Conservation (phyloP, 2,888 invertebrate genomes). For the Apodemia zela region DNA sequence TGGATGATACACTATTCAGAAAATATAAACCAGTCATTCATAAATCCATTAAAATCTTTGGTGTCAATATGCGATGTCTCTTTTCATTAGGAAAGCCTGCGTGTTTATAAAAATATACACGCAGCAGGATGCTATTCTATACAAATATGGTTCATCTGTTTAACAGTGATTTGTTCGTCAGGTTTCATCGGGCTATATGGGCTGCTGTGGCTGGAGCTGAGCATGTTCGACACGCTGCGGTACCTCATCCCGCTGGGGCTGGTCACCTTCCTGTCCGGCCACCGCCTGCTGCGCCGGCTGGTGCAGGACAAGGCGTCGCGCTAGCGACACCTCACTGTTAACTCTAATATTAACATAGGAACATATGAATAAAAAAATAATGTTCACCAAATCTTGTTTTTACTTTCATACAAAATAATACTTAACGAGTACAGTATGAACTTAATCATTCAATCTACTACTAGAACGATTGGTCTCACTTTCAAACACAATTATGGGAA, state of each 20-base stretch:
- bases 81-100: neutral
- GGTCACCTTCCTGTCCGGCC: conserved; percentile 96
- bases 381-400: neutral
- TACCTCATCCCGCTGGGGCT: conserved; percentile 92
- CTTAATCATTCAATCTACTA: neutral
- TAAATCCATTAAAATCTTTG: too few species aligned
- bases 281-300: conserved; percentile 92
- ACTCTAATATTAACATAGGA: neutral
- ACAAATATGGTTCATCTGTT: neutral
- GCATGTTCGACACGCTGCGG: conserved; percentile 97
- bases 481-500: neutral
- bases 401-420: conserved; percentile 1
- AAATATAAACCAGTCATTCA: too few species aligned
- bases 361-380: too few species aligned
- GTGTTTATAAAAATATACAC: too few species aligned
- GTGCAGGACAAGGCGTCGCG: conserved; percentile 73
- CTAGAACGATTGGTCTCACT: neutral
- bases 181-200: conserved; percentile 93
- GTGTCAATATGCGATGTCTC: too few species aligned
- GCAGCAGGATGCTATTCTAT: neutral
- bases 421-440: neutral
- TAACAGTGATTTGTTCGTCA: conserved; percentile 46
- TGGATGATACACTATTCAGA: too few species aligned
- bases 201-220: conserved; percentile 94
- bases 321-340: conserved; percentile 19